phyloP scores from a whole-genome alignment of 2,888 invertebrate species.

The Choristoneura rosaceana region DNA sequence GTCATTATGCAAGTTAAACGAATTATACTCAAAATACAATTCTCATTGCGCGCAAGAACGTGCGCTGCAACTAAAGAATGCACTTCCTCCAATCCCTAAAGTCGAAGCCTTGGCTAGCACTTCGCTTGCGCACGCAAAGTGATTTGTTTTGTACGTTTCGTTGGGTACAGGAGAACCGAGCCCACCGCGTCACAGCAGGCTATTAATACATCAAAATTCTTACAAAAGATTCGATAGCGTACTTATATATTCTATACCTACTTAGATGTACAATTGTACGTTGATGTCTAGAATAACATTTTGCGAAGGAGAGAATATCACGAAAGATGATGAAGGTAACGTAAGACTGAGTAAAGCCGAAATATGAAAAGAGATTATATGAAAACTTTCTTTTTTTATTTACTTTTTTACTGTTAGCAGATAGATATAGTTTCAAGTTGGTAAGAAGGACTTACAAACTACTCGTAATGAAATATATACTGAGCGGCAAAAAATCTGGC shows the following conservation, averaged over 20 bases:
- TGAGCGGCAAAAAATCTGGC: too few species aligned
- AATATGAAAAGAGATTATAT: background rate
- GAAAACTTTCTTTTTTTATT: background rate
- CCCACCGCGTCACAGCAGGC: conserved; percentile 53
- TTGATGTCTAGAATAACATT: conserved; percentile 11
- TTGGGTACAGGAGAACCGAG: conserved; percentile 49
- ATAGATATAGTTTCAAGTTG: background rate
- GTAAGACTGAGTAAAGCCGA: conserved; percentile 8
- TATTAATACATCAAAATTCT: conserved; percentile 51
- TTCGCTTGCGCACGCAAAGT: conserved; percentile 36
- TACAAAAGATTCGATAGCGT: conserved; percentile 28
- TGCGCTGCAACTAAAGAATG: conserved; percentile 38
- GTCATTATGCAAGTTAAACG: conserved; percentile 17
- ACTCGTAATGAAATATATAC: background rate
- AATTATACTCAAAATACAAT: conserved; percentile 35
- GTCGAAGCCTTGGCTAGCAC: conserved; percentile 40
- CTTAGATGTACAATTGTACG: conserved; percentile 6
- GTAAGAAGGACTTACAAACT: background rate
- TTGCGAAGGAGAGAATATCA: conserved; percentile 3
- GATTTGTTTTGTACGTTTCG: conserved; percentile 24
- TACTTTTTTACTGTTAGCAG: background rate
- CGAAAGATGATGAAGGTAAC: conserved; percentile 8
- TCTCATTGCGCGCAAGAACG: conserved; percentile 24
- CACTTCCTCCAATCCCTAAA: conserved; percentile 41
- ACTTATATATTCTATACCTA: too few species aligned